Evolutionary conservation across 2,888 invertebrate genomes (phyloP), one percentile per base, ranked within the genome.

Genomic region (Catocala sponsa): DNA sequence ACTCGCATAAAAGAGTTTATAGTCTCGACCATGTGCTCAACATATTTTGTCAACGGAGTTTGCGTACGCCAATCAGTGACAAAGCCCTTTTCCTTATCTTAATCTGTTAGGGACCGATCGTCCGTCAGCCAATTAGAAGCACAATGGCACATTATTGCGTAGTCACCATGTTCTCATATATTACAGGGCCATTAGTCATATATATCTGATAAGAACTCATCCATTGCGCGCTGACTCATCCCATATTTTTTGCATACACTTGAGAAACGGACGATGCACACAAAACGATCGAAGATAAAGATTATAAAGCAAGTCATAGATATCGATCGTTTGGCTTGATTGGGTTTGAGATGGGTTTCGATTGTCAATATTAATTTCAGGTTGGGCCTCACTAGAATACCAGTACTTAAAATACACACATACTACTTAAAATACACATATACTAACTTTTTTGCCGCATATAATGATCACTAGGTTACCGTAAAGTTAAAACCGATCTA

Each of bases 141-240:
- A 86, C 83, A 87, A 86, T 78, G 61, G 70, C 66, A 63, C 56
- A 68, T 68, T 80, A 80, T 82, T 85, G 86, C 86, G 74, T 55
- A 84, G 85, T 88, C 87, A 87, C 75, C 80, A 68, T 66, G 78
- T 80, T 83, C 81, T 80, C 81, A 84, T 85, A 79, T 78, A 81
- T 74, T 63, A 73, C 70, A 56, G 59, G 71, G 55, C 76, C 80
- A 84, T 88, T 87, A 88, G 80, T 88, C 87, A 87, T 84, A 77
- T 76, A 65, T 57, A 88, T 87, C 87, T 77, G 89, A 89, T 90
- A 88, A 84, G 71, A 66, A 62, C 53, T 56, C 59, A 61, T 78
- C 78, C 81, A 79, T 76, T 81, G 79, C 73, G 58, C 58, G 80
- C 83, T 86, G 86, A 85, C 70, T 87, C 87, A 88, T 83, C 79